Evolutionary conservation across 2,797 vertebrate species (phyloP).

Genomic region (Leptoclinus maculatus): DNA sequence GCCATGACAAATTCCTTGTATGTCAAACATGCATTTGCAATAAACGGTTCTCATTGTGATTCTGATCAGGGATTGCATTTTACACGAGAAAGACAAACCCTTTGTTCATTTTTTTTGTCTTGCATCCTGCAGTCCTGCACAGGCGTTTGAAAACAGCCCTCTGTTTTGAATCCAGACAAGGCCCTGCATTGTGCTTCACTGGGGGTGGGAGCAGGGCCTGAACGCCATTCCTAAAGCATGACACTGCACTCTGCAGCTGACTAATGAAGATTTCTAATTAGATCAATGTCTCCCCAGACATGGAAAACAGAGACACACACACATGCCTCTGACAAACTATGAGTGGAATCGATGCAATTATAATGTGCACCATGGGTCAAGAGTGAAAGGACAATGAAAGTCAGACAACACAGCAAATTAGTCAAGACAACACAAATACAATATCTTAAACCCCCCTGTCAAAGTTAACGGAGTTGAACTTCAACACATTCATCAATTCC

Average conservation of each 20-base stretch:
- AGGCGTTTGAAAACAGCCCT: constrained; percentile 59
- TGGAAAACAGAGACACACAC: constrained; percentile 72
- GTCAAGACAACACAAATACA: constrained; percentile 43
- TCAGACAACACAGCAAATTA: constrained; percentile 52
- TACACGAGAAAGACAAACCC: constrained; percentile 21
- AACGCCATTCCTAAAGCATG: constrained; percentile 79
- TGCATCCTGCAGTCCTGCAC: constrained; percentile 24
- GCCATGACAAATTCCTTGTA: too few relatives aligned
- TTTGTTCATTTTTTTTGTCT: constrained; percentile 28
- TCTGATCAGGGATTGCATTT: background rate
- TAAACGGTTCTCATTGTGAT: too few relatives aligned
- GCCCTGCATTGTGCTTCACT: constrained; percentile 65
- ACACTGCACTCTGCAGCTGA: constrained; percentile 75
- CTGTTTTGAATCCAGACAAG: constrained; percentile 72
- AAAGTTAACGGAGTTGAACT: constrained; percentile 7
- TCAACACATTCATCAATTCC: background rate
- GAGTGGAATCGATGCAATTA: constrained; percentile 78
- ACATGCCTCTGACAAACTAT: constrained; percentile 64
- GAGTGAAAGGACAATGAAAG: constrained; percentile 69
- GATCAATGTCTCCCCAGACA: constrained; percentile 76
- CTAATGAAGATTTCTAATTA: constrained; percentile 83
- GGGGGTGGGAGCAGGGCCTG: constrained; percentile 14
- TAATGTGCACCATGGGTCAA: constrained; percentile 61
- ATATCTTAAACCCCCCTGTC: background rate
- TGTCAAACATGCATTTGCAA: too few relatives aligned